A percentile compares a stretch with the other conserved stretches of the same genome.
phyloP scores from a whole-genome alignment of 2,888 invertebrate species.

The Spilosoma lubricipeda region DNA sequence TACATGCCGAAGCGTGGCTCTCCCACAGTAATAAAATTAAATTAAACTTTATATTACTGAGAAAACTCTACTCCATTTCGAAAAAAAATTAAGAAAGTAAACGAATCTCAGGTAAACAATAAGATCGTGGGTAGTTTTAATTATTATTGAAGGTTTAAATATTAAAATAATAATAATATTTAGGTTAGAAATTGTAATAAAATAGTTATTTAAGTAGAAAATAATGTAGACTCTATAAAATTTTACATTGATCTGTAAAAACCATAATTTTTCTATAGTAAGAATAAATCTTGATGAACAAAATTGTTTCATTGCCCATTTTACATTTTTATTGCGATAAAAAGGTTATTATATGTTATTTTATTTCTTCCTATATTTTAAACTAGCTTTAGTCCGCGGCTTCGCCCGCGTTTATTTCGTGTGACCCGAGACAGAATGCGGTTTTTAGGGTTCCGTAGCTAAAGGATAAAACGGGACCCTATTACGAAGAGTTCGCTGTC shows the following conservation, averaged over 20 bases:
- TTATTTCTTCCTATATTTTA: too few species aligned
- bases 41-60: neutral
- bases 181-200: neutral
- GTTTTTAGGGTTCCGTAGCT: too few species aligned
- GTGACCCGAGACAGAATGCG: too few species aligned
- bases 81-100: neutral
- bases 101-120: neutral
- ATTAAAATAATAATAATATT: constrained; percentile 1
- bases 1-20: too few species aligned
- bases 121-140: neutral
- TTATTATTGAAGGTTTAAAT: neutral
- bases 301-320: neutral
- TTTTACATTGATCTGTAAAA: constrained; percentile 3
- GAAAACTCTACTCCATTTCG: neutral
- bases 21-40: too few species aligned
- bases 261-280: constrained; percentile 17
- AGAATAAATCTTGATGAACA: constrained; percentile 6
- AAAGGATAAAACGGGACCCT: too few species aligned
- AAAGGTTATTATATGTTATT: too few species aligned
- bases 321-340: too few species aligned
- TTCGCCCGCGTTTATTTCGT: too few species aligned
- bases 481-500: too few species aligned
- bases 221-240: constrained; percentile 2
- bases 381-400: too few species aligned
- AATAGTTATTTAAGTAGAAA: neutral